Conservation (phyloP, 1,140 invertebrate species). For the Homarus americanus region DNA sequence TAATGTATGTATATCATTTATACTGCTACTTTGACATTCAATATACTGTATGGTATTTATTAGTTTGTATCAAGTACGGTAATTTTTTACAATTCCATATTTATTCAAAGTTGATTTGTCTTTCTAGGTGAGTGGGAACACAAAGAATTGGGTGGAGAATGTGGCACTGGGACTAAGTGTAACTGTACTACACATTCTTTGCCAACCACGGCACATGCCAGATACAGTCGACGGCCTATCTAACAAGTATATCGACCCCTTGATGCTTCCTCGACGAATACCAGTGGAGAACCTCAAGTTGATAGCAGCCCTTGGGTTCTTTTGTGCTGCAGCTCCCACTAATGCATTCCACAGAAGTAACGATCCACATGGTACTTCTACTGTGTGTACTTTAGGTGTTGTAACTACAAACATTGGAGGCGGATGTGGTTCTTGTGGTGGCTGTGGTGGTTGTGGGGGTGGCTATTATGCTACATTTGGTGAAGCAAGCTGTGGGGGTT, state of each 20-base stretch:
- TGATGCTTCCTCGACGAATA: constrained; percentile 36
- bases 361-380: neutral
- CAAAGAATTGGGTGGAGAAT: constrained; percentile 57
- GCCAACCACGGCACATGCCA: constrained; percentile 48
- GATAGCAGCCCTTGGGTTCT: constrained; percentile 57
- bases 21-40: neutral
- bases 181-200: constrained; percentile 57
- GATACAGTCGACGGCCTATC: constrained; percentile 23
- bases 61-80: too few species aligned
- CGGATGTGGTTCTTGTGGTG: constrained; percentile 61
- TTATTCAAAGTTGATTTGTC: neutral
- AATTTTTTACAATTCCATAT: neutral
- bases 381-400: neutral
- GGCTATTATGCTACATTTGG: constrained; percentile 80
- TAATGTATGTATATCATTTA: neutral
- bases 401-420: constrained; percentile 34
- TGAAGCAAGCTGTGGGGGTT: constrained; percentile 97
- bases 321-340: constrained; percentile 58
- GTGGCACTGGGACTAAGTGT: constrained; percentile 55
- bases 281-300: constrained; percentile 59
- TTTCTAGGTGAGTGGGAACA: constrained; percentile 32
- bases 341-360: constrained; percentile 13
- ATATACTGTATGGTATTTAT: too few species aligned
- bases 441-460: constrained; percentile 62
- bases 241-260: neutral